Conservation (phyloP, 2,797 vertebrate genomes). For the Manis javanica region DNA sequence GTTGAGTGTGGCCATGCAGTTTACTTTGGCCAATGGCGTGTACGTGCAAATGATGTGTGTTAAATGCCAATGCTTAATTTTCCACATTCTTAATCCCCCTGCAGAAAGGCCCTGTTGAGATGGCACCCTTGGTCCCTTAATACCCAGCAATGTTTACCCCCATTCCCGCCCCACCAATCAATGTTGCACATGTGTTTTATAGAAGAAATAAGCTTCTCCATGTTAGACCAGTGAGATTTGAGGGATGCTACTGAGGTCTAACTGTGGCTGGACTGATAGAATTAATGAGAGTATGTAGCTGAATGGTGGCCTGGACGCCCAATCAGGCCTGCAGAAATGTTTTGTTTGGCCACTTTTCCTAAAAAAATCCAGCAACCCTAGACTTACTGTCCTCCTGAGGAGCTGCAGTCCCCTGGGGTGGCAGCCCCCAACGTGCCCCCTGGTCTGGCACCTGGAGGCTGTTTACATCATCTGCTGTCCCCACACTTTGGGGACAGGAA, state of each 20-base stretch:
- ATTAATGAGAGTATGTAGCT: neutral
- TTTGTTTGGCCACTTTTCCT: slow-evolving; percentile 42
- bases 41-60: neutral
- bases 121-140: no score
- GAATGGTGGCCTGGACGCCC: neutral
- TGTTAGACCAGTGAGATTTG: no score
- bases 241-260: accelerated
- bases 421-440: accelerated
- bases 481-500: neutral
- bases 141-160: no score
- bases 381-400: accelerated
- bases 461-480: neutral
- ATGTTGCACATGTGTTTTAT: accelerated
- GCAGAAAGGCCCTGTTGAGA: neutral
- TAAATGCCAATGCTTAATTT: neutral
- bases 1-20: accelerated
- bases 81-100: neutral
- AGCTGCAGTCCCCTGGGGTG: neutral
- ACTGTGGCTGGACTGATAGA: accelerated
- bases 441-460: neutral
- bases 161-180: accelerated
- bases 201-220: neutral
- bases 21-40: neutral
- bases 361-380: neutral
- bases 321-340: neutral